phyloP scores from a whole-genome alignment of 1,140 invertebrate species.

The Drosophila lini region DNA sequence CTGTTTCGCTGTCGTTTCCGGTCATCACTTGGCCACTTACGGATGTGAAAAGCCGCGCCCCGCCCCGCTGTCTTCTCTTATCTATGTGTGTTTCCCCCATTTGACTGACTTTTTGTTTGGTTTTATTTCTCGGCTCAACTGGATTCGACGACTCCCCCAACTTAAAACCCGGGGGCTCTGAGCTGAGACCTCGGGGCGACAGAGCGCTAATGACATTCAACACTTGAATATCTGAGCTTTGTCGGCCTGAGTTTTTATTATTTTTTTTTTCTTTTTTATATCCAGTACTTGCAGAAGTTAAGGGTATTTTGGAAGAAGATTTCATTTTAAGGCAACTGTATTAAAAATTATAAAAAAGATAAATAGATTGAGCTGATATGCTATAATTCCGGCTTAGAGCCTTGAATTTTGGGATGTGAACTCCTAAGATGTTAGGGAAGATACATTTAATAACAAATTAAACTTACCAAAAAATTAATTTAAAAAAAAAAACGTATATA shows the following conservation, averaged over 20 bases:
- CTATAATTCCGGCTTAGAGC: no score
- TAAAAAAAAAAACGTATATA: no score
- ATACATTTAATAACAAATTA: no score
- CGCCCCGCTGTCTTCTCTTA: not conserved
- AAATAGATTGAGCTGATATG: no score
- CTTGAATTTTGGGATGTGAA: not conserved
- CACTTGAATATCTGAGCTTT: constrained; percentile 53
- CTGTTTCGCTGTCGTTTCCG: constrained; percentile 67
- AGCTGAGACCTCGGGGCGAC: constrained; percentile 65
- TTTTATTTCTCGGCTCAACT: constrained; percentile 57
- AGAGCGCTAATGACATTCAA: constrained; percentile 75
- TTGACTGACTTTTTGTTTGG: constrained; percentile 51
- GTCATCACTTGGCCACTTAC: constrained; percentile 73
- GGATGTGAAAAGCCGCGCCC: constrained; percentile 46
- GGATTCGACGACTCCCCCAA: constrained; percentile 48
- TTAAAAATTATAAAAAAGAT: not conserved
- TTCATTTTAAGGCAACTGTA: rapidly evolving
- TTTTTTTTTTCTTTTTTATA: constrained; percentile 7
- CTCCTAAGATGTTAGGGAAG: not conserved
- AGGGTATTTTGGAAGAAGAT: not conserved
- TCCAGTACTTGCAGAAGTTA: not conserved
- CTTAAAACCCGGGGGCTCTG: constrained; percentile 7
- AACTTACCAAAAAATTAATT: not conserved
- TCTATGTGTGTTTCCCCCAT: not conserved
- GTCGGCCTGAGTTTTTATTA: constrained; percentile 27